These are phyloP conservation scores for Cephus nigrinus DNA, from an alignment of 2,888 invertebrate species.

Conservation along the genomic window DNA sequence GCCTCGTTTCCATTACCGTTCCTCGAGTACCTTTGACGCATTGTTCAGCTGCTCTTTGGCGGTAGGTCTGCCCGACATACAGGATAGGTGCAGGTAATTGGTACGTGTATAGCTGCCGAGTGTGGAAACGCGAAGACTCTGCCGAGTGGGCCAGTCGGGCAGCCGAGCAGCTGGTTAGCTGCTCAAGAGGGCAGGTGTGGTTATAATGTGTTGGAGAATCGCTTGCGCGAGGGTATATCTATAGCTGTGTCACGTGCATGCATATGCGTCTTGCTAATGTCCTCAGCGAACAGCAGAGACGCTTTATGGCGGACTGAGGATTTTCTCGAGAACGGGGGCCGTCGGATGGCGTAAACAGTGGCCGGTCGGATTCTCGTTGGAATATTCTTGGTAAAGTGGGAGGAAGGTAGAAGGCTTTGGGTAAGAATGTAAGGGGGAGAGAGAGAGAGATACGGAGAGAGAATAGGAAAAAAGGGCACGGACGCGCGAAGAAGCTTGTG, in stretches of 20 bases:
- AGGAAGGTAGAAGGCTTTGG: neutral
- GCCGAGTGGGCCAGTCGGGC: neutral
- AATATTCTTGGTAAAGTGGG: neutral
- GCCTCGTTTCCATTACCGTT: neutral
- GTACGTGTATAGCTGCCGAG: neutral
- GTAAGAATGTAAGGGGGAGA: neutral
- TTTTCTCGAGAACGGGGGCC: neutral
- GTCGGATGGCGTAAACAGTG: neutral
- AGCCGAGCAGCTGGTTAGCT: neutral
- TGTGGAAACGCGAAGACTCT: neutral
- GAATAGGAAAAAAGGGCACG: slow-evolving; percentile 12
- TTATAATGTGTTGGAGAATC: neutral
- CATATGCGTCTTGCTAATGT: neutral
- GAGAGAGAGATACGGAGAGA: neutral
- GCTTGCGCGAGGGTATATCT: neutral
- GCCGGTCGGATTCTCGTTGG: neutral
- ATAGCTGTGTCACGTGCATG: neutral
- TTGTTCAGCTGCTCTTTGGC: neutral
- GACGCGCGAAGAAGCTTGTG: slow-evolving; percentile 9
- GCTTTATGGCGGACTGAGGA: neutral
- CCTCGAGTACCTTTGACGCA: neutral
- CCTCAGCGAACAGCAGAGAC: neutral
- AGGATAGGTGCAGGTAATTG: neutral
- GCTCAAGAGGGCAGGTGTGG: neutral
- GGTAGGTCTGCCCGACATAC: neutral